phyloP scores from a whole-genome alignment of 2,797 vertebrate species.

The Dryobates pubescens region DNA sequence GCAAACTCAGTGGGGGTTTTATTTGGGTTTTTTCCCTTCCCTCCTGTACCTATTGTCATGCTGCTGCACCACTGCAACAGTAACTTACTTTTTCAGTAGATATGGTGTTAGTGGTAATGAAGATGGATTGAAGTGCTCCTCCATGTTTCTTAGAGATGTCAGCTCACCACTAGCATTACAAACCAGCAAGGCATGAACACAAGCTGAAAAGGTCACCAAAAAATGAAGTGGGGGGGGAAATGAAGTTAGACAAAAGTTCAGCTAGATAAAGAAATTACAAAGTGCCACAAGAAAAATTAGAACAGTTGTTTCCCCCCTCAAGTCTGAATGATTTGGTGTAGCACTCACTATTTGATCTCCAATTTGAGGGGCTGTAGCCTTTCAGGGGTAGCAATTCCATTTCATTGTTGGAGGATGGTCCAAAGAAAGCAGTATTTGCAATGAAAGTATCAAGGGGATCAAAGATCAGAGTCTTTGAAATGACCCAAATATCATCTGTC shows the following conservation, averaged over 20 bases:
- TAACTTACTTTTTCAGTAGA: slow-evolving; percentile 79
- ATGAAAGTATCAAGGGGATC: slow-evolving; percentile 79
- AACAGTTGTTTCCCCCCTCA: not conserved
- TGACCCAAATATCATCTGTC: slow-evolving; percentile 83
- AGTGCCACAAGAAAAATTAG: not conserved
- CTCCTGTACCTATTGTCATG: not conserved
- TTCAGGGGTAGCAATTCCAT: slow-evolving; percentile 80
- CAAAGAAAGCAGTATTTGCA: slow-evolving; percentile 81
- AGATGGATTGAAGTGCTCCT: slow-evolving; percentile 75
- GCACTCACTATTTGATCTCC: slow-evolving; percentile 76
- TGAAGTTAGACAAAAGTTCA: not conserved
- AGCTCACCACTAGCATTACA: slow-evolving; percentile 82
- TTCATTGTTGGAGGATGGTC: slow-evolving; percentile 79
- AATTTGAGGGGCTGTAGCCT: slow-evolving; percentile 80
- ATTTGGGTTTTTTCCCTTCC: not conserved
- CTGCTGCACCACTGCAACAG: not conserved
- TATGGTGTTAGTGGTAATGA: slow-evolving; percentile 73
- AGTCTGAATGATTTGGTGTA: no score
- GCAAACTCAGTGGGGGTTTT: not conserved
- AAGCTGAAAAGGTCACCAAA: slow-evolving; percentile 49
- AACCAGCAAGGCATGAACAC: slow-evolving; percentile 80
- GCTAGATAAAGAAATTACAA: not conserved
- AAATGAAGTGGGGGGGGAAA: not conserved
- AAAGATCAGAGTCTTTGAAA: slow-evolving; percentile 82
- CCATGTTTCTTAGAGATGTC: slow-evolving; percentile 78